Conservation (phyloP, 1,140 invertebrate genomes). For the Doryteuthis pealeii region DNA sequence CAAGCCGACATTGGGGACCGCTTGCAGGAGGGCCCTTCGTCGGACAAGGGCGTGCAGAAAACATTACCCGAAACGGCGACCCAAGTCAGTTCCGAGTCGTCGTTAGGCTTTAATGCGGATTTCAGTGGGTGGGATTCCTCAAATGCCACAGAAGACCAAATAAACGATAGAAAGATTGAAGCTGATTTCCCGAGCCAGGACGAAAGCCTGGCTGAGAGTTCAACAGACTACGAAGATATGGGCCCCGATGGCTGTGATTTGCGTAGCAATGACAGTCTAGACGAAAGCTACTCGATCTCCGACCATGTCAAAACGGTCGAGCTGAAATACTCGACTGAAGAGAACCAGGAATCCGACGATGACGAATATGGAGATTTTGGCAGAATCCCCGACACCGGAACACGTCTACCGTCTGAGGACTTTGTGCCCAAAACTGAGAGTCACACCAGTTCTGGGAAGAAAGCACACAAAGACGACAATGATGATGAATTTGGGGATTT, state of each 20-base stretch:
- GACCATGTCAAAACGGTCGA: not conserved
- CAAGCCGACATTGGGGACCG: not conserved
- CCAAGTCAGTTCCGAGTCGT: too few species aligned
- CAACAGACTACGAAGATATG: not conserved
- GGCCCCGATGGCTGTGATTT: not conserved
- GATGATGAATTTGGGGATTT: constrained; percentile 14
- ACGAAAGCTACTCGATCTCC: not conserved
- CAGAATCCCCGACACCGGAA: not conserved
- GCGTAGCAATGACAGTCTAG: not conserved
- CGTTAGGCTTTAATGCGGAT: too few species aligned
- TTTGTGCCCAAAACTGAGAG: not conserved
- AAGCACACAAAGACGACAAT: not conserved
- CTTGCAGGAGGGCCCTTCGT: too few species aligned
- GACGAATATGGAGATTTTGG: constrained; percentile 13
- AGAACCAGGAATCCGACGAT: constrained; percentile 5
- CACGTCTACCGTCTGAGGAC: not conserved
- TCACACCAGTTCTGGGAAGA: not conserved
- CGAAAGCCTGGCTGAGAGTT: not conserved
- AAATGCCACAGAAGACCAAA: too few species aligned
- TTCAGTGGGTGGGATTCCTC: too few species aligned
- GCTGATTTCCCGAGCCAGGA: not conserved
- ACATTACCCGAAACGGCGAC: too few species aligned
- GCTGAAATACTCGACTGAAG: not conserved
- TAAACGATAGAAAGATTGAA: not conserved
- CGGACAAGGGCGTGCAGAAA: too few species aligned